phyloP scores from a whole-genome alignment of 2,797 vertebrate genomes.

The Alfaro cultratus region DNA sequence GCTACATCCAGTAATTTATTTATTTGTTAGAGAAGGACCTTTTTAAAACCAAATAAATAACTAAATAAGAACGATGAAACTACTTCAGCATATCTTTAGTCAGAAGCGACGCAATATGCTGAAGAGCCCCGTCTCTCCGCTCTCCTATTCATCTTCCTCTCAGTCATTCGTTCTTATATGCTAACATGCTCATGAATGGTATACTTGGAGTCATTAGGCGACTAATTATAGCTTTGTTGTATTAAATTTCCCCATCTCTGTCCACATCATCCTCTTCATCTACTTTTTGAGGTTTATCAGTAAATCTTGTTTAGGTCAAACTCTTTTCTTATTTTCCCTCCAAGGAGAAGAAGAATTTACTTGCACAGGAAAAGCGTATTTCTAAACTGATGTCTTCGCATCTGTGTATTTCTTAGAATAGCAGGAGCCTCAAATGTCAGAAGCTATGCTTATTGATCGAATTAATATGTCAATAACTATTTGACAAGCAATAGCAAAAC shows the following conservation, averaged over 20 bases:
- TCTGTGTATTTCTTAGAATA: background rate
- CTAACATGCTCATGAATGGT: slow-evolving; percentile 8
- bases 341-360: background rate
- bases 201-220: slow-evolving; percentile 21
- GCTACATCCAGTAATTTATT: slow-evolving; percentile 2
- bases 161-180: slow-evolving; percentile 14
- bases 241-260: background rate
- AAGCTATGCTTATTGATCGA: background rate
- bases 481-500: background rate
- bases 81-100: background rate
- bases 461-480: background rate
- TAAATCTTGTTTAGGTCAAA: background rate
- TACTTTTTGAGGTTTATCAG: background rate
- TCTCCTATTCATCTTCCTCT: slow-evolving; percentile 8
- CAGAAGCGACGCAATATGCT: slow-evolving; percentile 6
- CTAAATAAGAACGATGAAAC: background rate
- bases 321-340: background rate
- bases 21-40: slow-evolving; percentile 17
- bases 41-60: slow-evolving; percentile 10
- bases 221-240: background rate
- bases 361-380: background rate
- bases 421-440: background rate
- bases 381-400: background rate
- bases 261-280: background rate
- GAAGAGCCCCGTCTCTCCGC: slow-evolving; percentile 8